Evolutionary conservation across 2,113 vertebrate genomes (phyloP).

Genomic region (Brachionichthys hirsutus): DNA sequence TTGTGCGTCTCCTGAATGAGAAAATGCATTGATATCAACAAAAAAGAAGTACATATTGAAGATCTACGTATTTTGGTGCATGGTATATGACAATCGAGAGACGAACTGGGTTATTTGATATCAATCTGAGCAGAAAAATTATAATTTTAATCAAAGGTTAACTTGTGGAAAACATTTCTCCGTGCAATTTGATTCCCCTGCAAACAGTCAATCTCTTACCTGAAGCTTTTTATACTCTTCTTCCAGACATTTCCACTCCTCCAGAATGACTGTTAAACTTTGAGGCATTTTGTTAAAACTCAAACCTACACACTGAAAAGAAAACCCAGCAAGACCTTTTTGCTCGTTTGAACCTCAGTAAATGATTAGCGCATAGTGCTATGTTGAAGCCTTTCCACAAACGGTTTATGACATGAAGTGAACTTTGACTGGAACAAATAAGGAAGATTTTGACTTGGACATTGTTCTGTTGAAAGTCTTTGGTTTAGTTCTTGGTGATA

Average conservation of each 20-base stretch:
- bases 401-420: constrained; percentile 61
- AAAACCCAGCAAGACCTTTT: too few relatives aligned
- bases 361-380: constrained; percentile 15
- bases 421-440: constrained; percentile 67
- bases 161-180: background rate
- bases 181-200: background rate
- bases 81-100: too few relatives aligned
- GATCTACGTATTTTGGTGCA: too few relatives aligned
- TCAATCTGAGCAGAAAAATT: too few relatives aligned
- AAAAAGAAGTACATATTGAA: too few relatives aligned
- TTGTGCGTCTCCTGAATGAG: constrained; percentile 84
- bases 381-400: constrained; percentile 17
- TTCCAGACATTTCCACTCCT: constrained; percentile 86
- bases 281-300: constrained; percentile 50
- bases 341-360: constrained; percentile 4
- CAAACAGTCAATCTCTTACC: constrained; percentile 70
- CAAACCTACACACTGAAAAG: too few relatives aligned
- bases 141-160: too few relatives aligned
- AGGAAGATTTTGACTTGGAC: constrained; percentile 39
- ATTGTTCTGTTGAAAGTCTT: constrained; percentile 36
- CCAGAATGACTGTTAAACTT: constrained; percentile 63
- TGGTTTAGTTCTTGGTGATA: background rate
- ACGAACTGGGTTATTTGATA: too few relatives aligned
- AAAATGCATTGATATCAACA: constrained; percentile 1
- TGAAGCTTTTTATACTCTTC: constrained; percentile 85